Percentiles rank a stretch among this genome's conserved stretches.
Conservation (phyloP, 1,140 invertebrate species). For the Asbolus verrucosus region DNA sequence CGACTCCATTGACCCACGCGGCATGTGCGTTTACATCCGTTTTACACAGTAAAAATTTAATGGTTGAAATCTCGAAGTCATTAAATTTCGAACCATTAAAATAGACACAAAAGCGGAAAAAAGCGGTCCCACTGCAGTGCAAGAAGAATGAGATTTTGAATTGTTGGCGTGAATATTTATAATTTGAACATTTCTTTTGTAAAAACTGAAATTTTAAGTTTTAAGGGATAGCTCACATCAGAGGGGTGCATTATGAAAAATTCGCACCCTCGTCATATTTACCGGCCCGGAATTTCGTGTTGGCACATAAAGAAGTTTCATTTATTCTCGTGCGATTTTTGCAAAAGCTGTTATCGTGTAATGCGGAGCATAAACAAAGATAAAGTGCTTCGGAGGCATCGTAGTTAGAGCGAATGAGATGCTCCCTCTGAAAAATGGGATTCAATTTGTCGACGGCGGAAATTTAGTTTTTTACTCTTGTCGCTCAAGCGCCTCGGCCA, state of each 20-base stretch:
- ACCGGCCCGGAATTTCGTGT: not conserved
- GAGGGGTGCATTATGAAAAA: constrained; percentile 9
- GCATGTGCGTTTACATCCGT: too few relatives aligned
- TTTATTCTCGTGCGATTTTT: constrained; percentile 20
- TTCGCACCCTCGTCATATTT: not conserved
- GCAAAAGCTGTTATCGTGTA: constrained; percentile 42
- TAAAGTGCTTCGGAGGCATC: constrained; percentile 29
- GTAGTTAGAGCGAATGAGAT: constrained; percentile 35
- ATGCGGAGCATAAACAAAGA: constrained; percentile 40
- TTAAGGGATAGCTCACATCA: too few relatives aligned
- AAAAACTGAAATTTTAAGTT: too few relatives aligned
- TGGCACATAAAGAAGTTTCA: constrained; percentile 20
- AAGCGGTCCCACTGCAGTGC: too few relatives aligned
- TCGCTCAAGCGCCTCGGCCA: constrained; percentile 26
- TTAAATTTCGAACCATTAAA: too few relatives aligned
- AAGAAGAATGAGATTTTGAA: too few relatives aligned
- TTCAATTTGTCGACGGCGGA: constrained; percentile 47
- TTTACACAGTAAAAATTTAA: too few relatives aligned
- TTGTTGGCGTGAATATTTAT: too few relatives aligned
- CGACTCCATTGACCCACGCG: too few relatives aligned
- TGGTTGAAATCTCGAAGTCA: too few relatives aligned
- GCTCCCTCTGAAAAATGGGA: constrained; percentile 44
- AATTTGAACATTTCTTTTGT: too few relatives aligned
- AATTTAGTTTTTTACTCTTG: constrained; percentile 44
- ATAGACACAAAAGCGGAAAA: too few relatives aligned